Base-by-base conservation (phyloP, 2,888 invertebrate genomes). In the Netelia fuscicornis region DNA sequence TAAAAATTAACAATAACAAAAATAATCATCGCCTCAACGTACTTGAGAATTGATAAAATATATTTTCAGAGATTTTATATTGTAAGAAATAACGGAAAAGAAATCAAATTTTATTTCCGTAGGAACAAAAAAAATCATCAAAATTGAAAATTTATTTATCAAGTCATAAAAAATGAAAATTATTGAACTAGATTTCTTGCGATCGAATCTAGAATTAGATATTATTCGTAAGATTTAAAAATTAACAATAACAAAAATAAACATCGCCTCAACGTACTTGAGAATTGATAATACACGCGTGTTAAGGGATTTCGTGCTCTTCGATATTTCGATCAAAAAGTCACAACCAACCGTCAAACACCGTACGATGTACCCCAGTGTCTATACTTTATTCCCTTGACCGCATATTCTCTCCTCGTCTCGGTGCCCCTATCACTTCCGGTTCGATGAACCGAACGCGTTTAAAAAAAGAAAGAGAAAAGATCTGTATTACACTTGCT, bases 381-480 rank as follows among this genome's bases (percentile, higher is more conserved):
- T 44, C 25, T 23, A 13, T 76, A 30, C 17, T 30, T 42, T 13
- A 13, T 30, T 81, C 52, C 17, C 52, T 60, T 44, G 62, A 68
- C 60, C 77, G 71, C 42, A 44, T 25, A 48, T 42, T 68, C 30
- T n/a, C 13, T 68, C 48, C 56, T 23, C 67, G 13, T 67, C 48
- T 20, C 30, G 30, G 54, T 74, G 54, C 62, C 54, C 10, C 23
- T 54, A 79, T 78, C 64, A 75, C 71, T 83, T 85, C 79, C 85
- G 79, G 79, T 76, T 54, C 82, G 79, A 17, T 79, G 85, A 85
- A 56, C 75, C 42, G 42, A 68, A 71, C 25, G 65, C 52, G 23
- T 64, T 6, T 54, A 71, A 71, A 62, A 58, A 72, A 48, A 13
- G 30, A 37, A 54, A 30, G 17, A 11, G 70, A 11, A 30, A 17